Evolutionary conservation across 2,797 vertebrate genomes (phyloP).

Genomic region (Sebastes minor): DNA sequence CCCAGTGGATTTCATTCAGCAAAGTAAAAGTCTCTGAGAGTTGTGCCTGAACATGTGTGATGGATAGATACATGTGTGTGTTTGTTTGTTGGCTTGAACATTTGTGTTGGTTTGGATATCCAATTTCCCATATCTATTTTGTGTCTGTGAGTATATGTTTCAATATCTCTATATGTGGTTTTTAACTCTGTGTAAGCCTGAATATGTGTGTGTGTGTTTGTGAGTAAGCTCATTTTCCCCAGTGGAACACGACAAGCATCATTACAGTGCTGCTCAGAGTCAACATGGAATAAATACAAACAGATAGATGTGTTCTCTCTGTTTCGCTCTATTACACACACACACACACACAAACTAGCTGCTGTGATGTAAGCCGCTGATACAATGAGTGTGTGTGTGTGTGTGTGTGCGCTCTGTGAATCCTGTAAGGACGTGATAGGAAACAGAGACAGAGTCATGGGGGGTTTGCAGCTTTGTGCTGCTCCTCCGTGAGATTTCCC

Average conservation of each 20-base stretch:
- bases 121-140: constrained; percentile 9
- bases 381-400: background rate
- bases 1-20: constrained; percentile 11
- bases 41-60: constrained; percentile 1
- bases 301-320: constrained; percentile 67
- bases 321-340: constrained; percentile 56
- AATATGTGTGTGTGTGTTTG: constrained; percentile 32
- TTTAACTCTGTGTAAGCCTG: constrained; percentile 3
- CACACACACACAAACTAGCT: background rate
- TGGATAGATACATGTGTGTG: background rate
- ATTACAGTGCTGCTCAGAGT: constrained; percentile 71
- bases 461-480: constrained; percentile 58
- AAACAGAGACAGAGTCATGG: constrained; percentile 76
- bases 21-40: background rate
- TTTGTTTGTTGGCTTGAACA: constrained; percentile 3
- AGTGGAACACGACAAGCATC: constrained; percentile 78
- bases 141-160: background rate
- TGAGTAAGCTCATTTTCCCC: constrained; percentile 75
- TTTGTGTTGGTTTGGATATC: constrained; percentile 10
- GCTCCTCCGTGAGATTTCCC: constrained; percentile 58
- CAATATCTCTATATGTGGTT: background rate
- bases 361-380: constrained; percentile 1
- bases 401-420: constrained; percentile 9
- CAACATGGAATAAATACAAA: constrained; percentile 78
- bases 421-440: constrained; percentile 61